These are phyloP conservation scores for Tachina fera DNA, from an alignment of 2,888 invertebrate genomes.

Conservation along the genomic window DNA sequence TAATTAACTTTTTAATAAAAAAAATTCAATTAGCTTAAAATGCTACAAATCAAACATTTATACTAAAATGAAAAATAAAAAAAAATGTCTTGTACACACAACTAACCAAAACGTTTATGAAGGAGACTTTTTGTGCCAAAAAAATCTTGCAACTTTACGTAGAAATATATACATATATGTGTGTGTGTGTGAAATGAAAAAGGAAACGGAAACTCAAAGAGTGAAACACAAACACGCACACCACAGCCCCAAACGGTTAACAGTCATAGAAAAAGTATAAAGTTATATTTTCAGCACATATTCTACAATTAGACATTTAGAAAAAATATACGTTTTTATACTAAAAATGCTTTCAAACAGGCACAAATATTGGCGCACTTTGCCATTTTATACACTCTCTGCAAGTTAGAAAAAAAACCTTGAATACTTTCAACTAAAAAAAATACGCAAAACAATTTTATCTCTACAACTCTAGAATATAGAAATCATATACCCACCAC, in stretches of 20 bases:
- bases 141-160: background rate
- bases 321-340: background rate
- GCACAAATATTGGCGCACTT: conserved; percentile 35
- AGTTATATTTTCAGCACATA: background rate
- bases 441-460: conserved; percentile 37
- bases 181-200: background rate
- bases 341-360: conserved; percentile 4
- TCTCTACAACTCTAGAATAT: conserved; percentile 22
- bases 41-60: background rate
- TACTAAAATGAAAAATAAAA: background rate
- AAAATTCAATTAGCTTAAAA: conserved; percentile 5
- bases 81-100: background rate
- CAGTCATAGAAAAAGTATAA: background rate
- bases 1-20: conserved; percentile 5
- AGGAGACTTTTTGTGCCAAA: too few species aligned
- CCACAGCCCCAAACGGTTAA: background rate
- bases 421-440: conserved; percentile 36
- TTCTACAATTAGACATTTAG: background rate
- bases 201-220: conserved; percentile 37
- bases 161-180: background rate
- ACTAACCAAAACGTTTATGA: background rate
- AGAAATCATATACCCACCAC: background rate
- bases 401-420: background rate
- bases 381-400: background rate
- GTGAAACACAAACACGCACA: background rate